A percentile compares a stretch with the other conserved stretches of the same genome.
Conservation (phyloP, 1,140 invertebrate species). For the Nymphalis io region DNA sequence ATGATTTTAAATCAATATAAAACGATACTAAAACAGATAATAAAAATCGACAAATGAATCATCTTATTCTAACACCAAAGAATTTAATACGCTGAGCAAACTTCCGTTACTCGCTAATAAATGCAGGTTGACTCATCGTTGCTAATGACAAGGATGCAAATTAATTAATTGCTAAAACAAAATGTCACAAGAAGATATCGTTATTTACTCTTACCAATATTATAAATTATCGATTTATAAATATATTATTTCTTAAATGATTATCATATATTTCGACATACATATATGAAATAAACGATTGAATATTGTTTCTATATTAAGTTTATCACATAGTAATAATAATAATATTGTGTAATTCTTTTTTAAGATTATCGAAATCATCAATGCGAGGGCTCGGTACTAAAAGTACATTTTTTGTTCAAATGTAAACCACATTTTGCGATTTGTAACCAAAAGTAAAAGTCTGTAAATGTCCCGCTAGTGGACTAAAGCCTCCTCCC, state of each 20-base stretch:
- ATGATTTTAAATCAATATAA: slow-evolving; percentile 13
- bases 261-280: slow-evolving; percentile 1
- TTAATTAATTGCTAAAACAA: slow-evolving; percentile 43
- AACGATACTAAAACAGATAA: slow-evolving; percentile 8
- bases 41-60: slow-evolving; percentile 42
- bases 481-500: too few species aligned
- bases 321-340: neutral
- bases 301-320: neutral
- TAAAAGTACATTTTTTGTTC: too few species aligned
- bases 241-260: slow-evolving; percentile 1
- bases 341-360: neutral
- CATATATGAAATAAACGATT: slow-evolving; percentile 4
- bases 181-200: slow-evolving; percentile 36
- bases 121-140: slow-evolving; percentile 42
- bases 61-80: slow-evolving; percentile 35
- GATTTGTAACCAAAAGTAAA: too few species aligned
- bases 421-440: too few species aligned
- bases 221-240: neutral
- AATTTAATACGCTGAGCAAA: slow-evolving; percentile 41
- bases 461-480: too few species aligned
- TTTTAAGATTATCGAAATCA: too few species aligned
- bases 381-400: too few species aligned
- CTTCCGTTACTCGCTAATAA: slow-evolving; percentile 48
- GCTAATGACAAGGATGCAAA: slow-evolving; percentile 38
- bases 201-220: neutral